Evolutionary conservation across 2,797 vertebrate genomes (phyloP), one percentile per base, ranked within the genome.

Genomic region (Calcarius lapponicus): DNA sequence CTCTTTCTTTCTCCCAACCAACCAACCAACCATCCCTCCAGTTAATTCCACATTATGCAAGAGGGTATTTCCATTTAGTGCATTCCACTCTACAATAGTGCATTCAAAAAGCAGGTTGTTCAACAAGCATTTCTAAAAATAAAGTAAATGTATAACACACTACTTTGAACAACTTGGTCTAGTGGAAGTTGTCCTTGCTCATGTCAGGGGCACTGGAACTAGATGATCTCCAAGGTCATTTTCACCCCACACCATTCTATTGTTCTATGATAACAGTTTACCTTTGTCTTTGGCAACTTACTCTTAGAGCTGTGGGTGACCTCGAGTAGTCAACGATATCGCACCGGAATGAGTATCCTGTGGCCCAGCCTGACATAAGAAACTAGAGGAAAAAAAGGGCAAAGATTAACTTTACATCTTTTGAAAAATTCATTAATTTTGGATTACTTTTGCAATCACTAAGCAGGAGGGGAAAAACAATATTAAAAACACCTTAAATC

Each of bases 291-390:
- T 70, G 72, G 32, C 67, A 86, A 98, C 99, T 98, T 98, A 99
- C 99, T 98, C 99, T 98, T 80, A 99, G 14, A 84, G 96, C 99
- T 96, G 98, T 98, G 3, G 99, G 99, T 3, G 99, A 99, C 13
- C 90, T 95, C 0, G 99, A 99, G 97, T 98, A 99, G 97, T 99
- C 99, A 58, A 99, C 98, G 1, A 99, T 85, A 94, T 99, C 99
- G 45, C 99, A 99, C 29, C 48, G 97, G 94, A 99, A 99, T 3
- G 98, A 98, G 96, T 99, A 99, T 34, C 99, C 99, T 2, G 99
- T 99, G 57, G 99, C 99, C 99, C 99, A 99, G 90, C 99, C 99
- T 3, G 99, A 99, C 99, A 99, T 99, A 88, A 99, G 97, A 98
- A 99, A 99, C 99, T 99, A 94, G 20, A 84, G 28, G 50, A 96